phyloP scores from a whole-genome alignment of 2,797 vertebrate genomes.

The Enteromius thamalakanensis region DNA sequence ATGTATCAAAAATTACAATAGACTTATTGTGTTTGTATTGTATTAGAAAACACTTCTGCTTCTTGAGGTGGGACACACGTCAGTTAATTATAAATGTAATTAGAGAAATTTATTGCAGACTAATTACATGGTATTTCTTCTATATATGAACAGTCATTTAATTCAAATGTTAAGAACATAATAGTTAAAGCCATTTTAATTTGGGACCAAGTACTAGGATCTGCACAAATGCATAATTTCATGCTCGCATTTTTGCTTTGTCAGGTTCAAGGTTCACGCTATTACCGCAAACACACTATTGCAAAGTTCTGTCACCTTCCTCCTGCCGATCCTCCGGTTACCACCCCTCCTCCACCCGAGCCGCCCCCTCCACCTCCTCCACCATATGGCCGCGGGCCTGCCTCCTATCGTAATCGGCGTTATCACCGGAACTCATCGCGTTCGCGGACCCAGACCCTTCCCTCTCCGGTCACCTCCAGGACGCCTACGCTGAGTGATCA shows the following conservation, averaged over 20 bases:
- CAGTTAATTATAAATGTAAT: background rate
- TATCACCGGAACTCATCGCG: conserved; percentile 56
- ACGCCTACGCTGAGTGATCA: conserved; percentile 58
- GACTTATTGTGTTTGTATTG: background rate
- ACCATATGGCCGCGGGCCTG: conserved; percentile 59
- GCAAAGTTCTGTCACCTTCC: conserved; percentile 57
- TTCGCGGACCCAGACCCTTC: conserved; percentile 62
- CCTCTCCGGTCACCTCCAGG: conserved; percentile 62
- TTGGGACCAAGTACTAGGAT: background rate
- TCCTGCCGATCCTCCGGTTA: conserved; percentile 58
- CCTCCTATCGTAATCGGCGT: conserved; percentile 66
- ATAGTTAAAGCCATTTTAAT: background rate
- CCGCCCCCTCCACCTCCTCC: conserved; percentile 61
- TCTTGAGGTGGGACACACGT: too few relatives aligned
- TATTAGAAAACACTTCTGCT: background rate
- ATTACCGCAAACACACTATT: conserved; percentile 70
- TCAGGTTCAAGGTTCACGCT: conserved; percentile 69
- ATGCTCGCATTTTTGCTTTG: conserved; percentile 13
- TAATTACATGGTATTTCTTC: background rate
- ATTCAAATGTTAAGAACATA: background rate
- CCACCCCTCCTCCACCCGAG: conserved; percentile 56
- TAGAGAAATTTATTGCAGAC: background rate
- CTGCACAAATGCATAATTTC: background rate
- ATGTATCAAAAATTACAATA: background rate
- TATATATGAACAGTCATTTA: background rate